Evolutionary conservation across 2,797 vertebrate species (phyloP), one percentile per base, ranked within the genome.

Genomic region (Masticophis lateralis): DNA sequence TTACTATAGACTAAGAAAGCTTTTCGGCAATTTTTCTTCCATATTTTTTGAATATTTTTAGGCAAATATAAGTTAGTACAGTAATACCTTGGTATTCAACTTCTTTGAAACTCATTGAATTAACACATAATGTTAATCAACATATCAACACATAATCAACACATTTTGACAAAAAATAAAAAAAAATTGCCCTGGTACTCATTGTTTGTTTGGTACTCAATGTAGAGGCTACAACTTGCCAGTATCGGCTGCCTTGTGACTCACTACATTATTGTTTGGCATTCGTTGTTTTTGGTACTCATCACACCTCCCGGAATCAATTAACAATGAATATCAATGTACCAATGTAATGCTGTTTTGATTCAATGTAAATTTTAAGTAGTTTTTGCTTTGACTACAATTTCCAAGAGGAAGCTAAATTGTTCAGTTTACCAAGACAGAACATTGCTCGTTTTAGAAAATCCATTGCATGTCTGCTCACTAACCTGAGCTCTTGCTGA

Each of bases 401-500:
- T 18, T 90, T 27, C 25, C 37, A 90, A 56, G 51, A 10, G 28
- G 61, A 55, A 18, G 11, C 10, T 20, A 53, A 13, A 9, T 28
- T 13, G 89, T 55, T n/a, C 14, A 6, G n/a, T 37, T 86, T 37
- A 89, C 14, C 4, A 61, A 27, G 5, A 60, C 3, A 61, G 1
- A 59, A 11, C 18, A 2, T 56, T 47, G 32, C 37, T 28, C 20
- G 32, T 57, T 66, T 43, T 69, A 5, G 25, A 18, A 18, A 89
- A 83, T 22, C 25, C 37, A 47, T 8, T 14, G 18, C 27, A 60
- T 37, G 20, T 55, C 11, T 79, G 2, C 0, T 37, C n/a, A n/a
- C 96, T 93, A 97, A 99, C 99, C 99, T 99, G 87, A 99, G 98
- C 79, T 99, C 99, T 94, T 99, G 99, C 96, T 99, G 99, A 28